phyloP scores from a whole-genome alignment of 2,888 invertebrate genomes.

The Diarsia mendica region DNA sequence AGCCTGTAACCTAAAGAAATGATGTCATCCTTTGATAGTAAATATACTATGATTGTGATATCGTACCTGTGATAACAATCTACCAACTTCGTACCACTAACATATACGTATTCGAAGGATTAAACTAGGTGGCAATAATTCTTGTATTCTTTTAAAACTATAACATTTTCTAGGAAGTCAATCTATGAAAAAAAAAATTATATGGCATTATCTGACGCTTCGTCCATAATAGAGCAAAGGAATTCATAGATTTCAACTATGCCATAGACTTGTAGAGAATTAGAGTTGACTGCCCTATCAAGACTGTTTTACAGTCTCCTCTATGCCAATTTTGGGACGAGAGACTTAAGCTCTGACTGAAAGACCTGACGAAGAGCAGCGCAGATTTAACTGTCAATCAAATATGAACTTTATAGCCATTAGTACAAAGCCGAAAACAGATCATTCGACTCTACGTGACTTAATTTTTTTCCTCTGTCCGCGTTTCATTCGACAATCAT shows the following conservation, averaged over 20 bases:
- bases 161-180: background rate
- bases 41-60: slow-evolving; percentile 63
- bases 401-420: slow-evolving; percentile 26
- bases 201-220: background rate
- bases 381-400: background rate
- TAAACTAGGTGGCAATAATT: background rate
- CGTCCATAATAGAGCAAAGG: background rate
- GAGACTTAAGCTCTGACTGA: background rate
- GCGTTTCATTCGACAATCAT: too few relatives aligned
- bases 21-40: slow-evolving; percentile 66
- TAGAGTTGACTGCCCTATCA: background rate
- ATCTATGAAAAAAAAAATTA: slow-evolving; percentile 1
- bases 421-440: background rate
- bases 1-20: slow-evolving; percentile 60
- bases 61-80: slow-evolving; percentile 64
- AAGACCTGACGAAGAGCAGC: background rate
- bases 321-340: background rate
- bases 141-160: slow-evolving; percentile 11
- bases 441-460: background rate
- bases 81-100: slow-evolving; percentile 37
- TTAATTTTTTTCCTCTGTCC: too few relatives aligned
- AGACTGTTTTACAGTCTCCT: background rate
- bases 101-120: slow-evolving; percentile 18
- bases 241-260: background rate
- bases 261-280: background rate